Evolutionary conservation across 2,797 vertebrate species (phyloP).

Genomic region (Amphiprion clarkii): DNA sequence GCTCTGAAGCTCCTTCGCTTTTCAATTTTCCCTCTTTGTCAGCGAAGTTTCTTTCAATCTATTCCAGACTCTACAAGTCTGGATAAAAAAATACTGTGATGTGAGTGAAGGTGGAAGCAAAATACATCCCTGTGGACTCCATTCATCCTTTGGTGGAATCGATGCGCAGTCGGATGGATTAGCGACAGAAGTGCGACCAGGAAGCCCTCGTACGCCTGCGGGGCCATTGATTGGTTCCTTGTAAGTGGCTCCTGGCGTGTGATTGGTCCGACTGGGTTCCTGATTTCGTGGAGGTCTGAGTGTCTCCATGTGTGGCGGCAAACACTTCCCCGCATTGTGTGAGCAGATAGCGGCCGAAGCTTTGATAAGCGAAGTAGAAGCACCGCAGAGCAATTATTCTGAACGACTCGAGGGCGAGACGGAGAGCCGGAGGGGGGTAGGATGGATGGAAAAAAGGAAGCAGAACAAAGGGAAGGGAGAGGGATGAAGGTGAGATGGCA

Average conservation of each 20-base stretch:
- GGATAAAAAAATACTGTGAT: too few relatives aligned
- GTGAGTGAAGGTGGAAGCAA: too few relatives aligned
- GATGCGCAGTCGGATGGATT: constrained; percentile 12
- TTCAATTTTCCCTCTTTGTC: too few relatives aligned
- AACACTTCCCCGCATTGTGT: constrained; percentile 19
- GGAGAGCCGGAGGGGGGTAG: not conserved
- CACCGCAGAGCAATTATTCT: constrained; percentile 57
- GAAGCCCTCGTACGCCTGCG: constrained; percentile 21
- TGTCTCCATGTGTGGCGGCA: constrained; percentile 9
- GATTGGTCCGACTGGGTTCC: constrained; percentile 21
- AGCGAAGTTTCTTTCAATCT: too few relatives aligned
- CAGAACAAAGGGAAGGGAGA: not conserved
- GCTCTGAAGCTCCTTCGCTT: too few relatives aligned
- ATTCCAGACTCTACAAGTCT: too few relatives aligned
- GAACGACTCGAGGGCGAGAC: constrained; percentile 55
- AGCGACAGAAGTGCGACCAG: not conserved
- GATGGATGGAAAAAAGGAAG: not conserved
- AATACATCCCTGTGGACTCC: not conserved
- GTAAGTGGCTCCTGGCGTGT: constrained; percentile 13
- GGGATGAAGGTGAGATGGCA: not conserved
- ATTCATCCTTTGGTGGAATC: constrained; percentile 29
- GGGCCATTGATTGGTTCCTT: constrained; percentile 25
- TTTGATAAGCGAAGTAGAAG: constrained; percentile 48
- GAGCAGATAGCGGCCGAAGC: constrained; percentile 41
- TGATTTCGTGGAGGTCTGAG: too few relatives aligned